Evolutionary conservation across 2,113 vertebrate species (phyloP), one percentile per base, ranked within the genome.

Genomic region (Rhagologus leucostigma): DNA sequence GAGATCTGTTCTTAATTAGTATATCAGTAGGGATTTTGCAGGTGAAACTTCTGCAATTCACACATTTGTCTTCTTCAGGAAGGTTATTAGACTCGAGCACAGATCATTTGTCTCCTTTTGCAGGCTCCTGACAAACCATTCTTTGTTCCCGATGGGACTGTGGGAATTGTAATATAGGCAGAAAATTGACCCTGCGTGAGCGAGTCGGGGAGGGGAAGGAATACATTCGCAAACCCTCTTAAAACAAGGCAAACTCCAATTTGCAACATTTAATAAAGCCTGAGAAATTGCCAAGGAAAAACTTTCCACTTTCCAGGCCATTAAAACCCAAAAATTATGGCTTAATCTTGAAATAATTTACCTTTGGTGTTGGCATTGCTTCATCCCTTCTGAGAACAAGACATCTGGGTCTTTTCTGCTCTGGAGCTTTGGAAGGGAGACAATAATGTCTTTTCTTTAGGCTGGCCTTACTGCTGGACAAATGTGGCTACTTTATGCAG

Each of bases 41-140:
- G 95, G 92, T 96, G 92, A 95, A 95, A 95, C 73, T 97, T 96
- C 64, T 87, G 96, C 90, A 94, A 89, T 96, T 95, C 93, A 89
- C 88, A 89, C 95, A 94, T 96, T 76, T 93, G 69, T 92, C 95
- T 94, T 95, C 96, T 95, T 93, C 90, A 57, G 77, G 83, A 96
- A 90, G 88, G 93, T 97, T 97, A 94, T 96, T 95, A 96, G 88
- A 89, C 60, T 90, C 17, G 65, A 96, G 85, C 83, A 93, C 32
- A 76, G 90, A 92, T 87, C 92, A 84, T 97, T 97, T 96, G 94
- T 97, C 95, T 97, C 90, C 83, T 93, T 94, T 96, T 80, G 69
- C 76, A 81, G 76, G 46, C 42, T 94, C 82, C 83, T 95, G 86
- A 87, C 77, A 95, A 93, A 90, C 53, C 4, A 2, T 67, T 71